Base-by-base conservation (phyloP, 2,888 invertebrate species). In the Eupeodes luniger region DNA sequence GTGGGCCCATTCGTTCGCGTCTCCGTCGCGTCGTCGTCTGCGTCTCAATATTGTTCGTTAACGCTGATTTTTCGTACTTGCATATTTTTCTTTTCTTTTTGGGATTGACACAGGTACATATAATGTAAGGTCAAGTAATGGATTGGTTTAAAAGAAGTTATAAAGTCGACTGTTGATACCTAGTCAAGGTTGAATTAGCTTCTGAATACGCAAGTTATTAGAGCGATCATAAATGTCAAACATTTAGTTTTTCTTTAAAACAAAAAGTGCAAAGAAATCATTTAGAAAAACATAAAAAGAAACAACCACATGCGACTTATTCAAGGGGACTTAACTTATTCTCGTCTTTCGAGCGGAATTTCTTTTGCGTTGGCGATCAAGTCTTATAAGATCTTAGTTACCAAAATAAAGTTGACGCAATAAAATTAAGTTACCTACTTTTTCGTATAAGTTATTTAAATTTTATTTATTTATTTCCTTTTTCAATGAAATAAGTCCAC, bases 351-450 rank as follows among this genome's bases (percentile, higher is more conserved):
- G 2, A 59, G n/a, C 11, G 51, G 59, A 55, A 69, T 74, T 61
- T 61, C 34, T 10, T 75, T 76, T 82, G 86, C 86, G 86, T 82
- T 83, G 86, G 86, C 86, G 86, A 86, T 79, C 86, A 70, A 86
- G 86, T 86, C 79, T 49, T 44, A 55, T 44, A n/a, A 64, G 85
- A 78, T 79, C 86, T 86, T 36, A 34, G 59, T 34, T 36, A 75
- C 77, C 64, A 78, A 75, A 78, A 53, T 55, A 19, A 69, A 78
- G 61, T 74, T 67, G 81, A 85, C 61, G 78, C 77, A 78, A 81
- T 81, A 67, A 79, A 72, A 81, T 81, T 55, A 57, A 75, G 75
- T 70, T 70, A 55, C 55, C 55, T 69, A 49, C 62, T 74, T 67
- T 1, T 7, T 6, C 36, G 19, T 36, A 61, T 79, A 82, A 77